Evolutionary conservation across 2,113 vertebrate genomes (phyloP), one percentile per base, ranked within the genome.

Genomic region (Crotalus viridis): DNA sequence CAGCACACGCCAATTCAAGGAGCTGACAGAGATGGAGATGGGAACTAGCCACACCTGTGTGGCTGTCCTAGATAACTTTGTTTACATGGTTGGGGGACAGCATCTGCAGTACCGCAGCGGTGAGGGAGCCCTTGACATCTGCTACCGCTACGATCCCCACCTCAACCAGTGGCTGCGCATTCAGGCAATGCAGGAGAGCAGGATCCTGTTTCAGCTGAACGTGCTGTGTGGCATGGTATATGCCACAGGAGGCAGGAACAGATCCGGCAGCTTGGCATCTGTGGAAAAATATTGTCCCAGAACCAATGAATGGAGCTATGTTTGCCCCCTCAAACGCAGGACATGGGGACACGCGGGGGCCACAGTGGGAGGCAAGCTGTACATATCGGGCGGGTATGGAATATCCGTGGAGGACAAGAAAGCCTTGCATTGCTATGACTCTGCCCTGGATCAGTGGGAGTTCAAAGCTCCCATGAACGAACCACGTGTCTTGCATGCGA

Each of bases 51-150:
- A 99, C 15, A 98, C 98, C 0, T 99, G 99, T 0, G 98, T 99
- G 5, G 98, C 99, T 0, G 98, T 99, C 43, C 98, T 99, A 0
- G 99, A 99, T 92, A 99, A 99, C 95, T 99, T 99, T 0, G 98
- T 99, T n/a, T 99, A 99, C 0, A 91, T 99, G 0, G 98, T 98
- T 0, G 99, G 99, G 0, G 99, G 99, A 4, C 99, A 99, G 95
- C 99, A 99, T 92, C 97, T 99, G 89, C 99, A 99, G 97, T 99
- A 99, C 96, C 98, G 99, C 57, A 99, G 99, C 0, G 99, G 99
- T 0, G 99, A 99, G 95, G 99, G 99, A 0, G 99, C 99, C 0
- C 98, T 99, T 8, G 98, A 99, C 1, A 92, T 96, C 90, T 99
- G 98, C 93, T 99, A 98, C 92, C 99, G 99, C n/a, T 99, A 99